Conservation (phyloP, 1,140 invertebrate species). For the Drosophila chauvacae region DNA sequence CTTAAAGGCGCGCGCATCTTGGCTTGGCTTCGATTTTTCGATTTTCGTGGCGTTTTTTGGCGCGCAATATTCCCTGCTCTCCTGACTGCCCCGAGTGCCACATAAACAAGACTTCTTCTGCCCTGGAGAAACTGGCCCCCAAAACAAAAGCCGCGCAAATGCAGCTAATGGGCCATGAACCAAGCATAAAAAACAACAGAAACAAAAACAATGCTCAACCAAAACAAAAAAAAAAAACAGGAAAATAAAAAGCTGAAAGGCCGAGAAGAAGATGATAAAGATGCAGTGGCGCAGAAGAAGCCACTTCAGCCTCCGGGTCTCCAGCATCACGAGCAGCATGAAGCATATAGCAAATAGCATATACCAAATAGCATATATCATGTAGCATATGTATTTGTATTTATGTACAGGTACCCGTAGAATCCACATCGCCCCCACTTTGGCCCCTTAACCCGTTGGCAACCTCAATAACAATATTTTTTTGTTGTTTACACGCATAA, state of each 20-base stretch:
- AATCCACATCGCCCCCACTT: constrained; percentile 16
- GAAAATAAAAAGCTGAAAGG: neutral
- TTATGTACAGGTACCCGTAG: constrained; percentile 18
- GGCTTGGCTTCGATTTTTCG: constrained; percentile 45
- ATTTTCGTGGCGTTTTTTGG: constrained; percentile 59
- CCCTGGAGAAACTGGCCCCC: constrained; percentile 43
- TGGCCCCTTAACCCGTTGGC: constrained; percentile 15
- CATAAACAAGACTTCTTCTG: constrained; percentile 51
- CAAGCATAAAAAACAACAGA: constrained; percentile 14
- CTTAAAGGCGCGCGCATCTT: constrained; percentile 15
- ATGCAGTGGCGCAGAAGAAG: constrained; percentile 20
- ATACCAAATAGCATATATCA: neutral
- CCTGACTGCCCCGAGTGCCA: constrained; percentile 71
- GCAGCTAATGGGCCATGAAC: constrained; percentile 69
- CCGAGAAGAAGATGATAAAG: constrained; percentile 18
- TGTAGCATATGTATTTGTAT: neutral
- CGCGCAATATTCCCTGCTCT: constrained; percentile 59
- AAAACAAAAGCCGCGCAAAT: constrained; percentile 53
- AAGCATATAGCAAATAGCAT: neutral
- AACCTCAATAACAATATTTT: constrained; percentile 75
- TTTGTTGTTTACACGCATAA: constrained; percentile 34
- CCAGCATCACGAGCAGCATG: constrained; percentile 29
- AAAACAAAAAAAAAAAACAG: neutral
- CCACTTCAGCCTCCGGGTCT: constrained; percentile 36
- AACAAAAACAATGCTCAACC: constrained; percentile 18